Evolutionary conservation across 2,113 vertebrate species (phyloP).

Genomic region (Porphyrio hochstetteri): DNA sequence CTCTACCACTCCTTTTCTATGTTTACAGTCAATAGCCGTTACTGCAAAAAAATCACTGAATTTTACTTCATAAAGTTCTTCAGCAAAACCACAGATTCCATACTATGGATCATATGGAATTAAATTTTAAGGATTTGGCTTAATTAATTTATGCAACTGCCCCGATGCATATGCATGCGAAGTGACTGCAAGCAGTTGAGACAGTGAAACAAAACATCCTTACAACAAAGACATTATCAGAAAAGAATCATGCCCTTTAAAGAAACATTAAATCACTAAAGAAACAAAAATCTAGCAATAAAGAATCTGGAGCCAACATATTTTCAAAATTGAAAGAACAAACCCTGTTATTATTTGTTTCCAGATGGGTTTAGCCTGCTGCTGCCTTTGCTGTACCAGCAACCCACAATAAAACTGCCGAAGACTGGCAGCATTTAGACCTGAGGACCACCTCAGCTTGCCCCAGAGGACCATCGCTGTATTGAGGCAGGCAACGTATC

Average conservation of each 20-base stretch:
- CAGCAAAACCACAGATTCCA: not conserved
- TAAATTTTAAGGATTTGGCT: not conserved
- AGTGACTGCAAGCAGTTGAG: not conserved
- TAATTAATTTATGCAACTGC: slow-evolving; percentile 28
- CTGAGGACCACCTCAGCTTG: not conserved
- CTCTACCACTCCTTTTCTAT: not conserved
- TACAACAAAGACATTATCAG: not conserved
- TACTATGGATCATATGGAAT: not conserved
- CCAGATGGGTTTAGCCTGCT: not conserved
- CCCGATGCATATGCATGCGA: not conserved
- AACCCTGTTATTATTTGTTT: not conserved
- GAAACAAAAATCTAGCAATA: not conserved
- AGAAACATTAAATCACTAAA: not conserved
- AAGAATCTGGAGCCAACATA: not conserved
- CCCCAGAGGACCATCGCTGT: not conserved
- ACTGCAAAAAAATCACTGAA: not conserved
- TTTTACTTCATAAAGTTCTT: not conserved
- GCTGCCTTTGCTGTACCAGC: not conserved
- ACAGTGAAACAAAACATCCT: not conserved
- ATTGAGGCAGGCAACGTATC: not conserved
- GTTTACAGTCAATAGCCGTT: not conserved
- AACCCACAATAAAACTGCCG: not conserved
- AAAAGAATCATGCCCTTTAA: not conserved
- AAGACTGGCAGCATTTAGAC: not conserved
- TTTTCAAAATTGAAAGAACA: not conserved